Percentiles rank a stretch among this genome's conserved stretches.
Conservation (phyloP, 2,888 invertebrate species). For the Cephonodes hylas region DNA sequence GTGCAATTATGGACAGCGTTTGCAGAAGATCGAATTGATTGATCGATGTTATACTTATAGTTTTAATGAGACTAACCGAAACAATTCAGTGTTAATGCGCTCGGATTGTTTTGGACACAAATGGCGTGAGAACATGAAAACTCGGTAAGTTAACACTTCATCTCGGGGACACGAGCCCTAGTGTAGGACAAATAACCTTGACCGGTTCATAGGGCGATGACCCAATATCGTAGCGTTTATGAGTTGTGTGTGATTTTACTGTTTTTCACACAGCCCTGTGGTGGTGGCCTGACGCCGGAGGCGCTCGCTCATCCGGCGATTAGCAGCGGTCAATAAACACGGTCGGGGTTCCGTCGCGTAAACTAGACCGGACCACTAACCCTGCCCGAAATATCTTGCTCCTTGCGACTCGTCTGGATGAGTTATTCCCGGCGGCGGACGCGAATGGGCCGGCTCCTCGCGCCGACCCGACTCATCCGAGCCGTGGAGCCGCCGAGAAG, state of each 20-base stretch:
- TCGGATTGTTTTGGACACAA: conserved; percentile 27
- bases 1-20: conserved; percentile 36
- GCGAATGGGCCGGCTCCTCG: conserved; percentile 21
- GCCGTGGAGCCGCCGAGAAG: conserved; percentile 34
- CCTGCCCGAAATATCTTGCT: conserved; percentile 73
- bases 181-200: conserved; percentile 56
- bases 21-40: conserved; percentile 40
- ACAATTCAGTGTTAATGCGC: conserved; percentile 27
- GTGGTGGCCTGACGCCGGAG: background rate
- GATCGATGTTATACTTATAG: conserved; percentile 45
- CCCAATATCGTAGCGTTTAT: conserved; percentile 28
- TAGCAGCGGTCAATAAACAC: conserved; percentile 47
- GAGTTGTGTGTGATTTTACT: conserved; percentile 1
- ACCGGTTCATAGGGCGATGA: conserved; percentile 62
- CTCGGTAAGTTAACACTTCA: conserved; percentile 42
- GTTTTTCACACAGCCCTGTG: background rate
- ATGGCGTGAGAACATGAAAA: conserved; percentile 41
- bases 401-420: conserved; percentile 57
- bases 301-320: conserved; percentile 40
- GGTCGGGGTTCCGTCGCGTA: conserved; percentile 42
- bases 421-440: conserved; percentile 62
- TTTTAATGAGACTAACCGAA: conserved; percentile 40
- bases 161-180: conserved; percentile 45
- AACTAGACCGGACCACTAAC: conserved; percentile 72
- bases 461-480: conserved; percentile 52